Base-by-base conservation (phyloP, 2,888 invertebrate species). In the Melanchra persicariae region DNA sequence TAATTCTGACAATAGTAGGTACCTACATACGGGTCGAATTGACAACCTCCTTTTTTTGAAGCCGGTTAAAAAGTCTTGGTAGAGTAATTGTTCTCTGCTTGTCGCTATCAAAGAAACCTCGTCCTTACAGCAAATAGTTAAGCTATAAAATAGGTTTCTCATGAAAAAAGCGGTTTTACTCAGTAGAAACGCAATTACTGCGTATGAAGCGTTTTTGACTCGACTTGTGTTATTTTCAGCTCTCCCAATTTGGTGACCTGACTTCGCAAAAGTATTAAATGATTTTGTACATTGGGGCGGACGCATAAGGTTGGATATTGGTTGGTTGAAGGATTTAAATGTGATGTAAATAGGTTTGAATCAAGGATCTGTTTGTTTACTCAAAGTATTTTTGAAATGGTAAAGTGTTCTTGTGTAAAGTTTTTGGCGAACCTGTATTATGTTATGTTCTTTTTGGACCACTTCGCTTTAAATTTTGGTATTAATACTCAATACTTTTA, bases 121-220 rank as follows among this genome's bases (percentile, higher is more conserved):
- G 22, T 34, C 34, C 34, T 34, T 34, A 34, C 34, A 34, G 34
- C 34, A 26, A 61, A 68, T 63, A 62, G 19, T 49, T 45, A 4
- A 62, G 37, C 47, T 61, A 55, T 37, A 61, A 72, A 59, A 68
- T 34, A 30, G n/a, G 30, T 52, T 57, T 64, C 24, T 2, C 34
- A 40, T 30, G 34, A 30, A 60, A 68, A 60, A 69, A 64, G 54
- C 22, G 7, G 15, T 54, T 22, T 24, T n/a, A 12, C 55, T n/a
- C 8, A 30, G 55, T 63, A 47, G 47, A 65, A 69, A 65, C 68
- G 72, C 64, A 69, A 76, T 76, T 72, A 76, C 63, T 52, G 43
- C 30, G 59, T 54, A 74, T n/a, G 49, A 63, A 69, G 34, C 34
- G 7, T 34, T 34, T 61, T 54, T 52, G 64, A 30, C 51, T 43